Base-by-base conservation (phyloP, 2,888 invertebrate species). In the Himalopsyche japonica region DNA sequence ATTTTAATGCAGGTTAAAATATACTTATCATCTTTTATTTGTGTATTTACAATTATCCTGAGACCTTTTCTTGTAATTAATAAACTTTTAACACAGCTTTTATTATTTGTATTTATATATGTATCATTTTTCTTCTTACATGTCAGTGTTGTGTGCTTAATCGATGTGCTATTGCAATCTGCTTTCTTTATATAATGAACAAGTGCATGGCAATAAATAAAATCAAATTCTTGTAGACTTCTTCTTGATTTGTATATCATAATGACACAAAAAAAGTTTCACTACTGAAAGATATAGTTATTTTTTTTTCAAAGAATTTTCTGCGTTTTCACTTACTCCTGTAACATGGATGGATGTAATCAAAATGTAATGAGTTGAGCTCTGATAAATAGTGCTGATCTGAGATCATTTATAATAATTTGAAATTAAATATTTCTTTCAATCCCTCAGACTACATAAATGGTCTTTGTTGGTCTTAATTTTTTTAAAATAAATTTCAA, bases 61-160 rank as follows among this genome's bases (percentile, higher is more conserved):
- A 77, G 77, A 77, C 43, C 78, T 34, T 80, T 81, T 84, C 81
- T 34, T 77, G 43, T 77, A 34, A 79, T 49, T 10, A 30, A 79
- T 27, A 20, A 43, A 79, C 48, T 48, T 84, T 79, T 34, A n/a
- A 81, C 76, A 57, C 47, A 76, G 70, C 70, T 70, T 70, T 30
- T 57, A 27, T 70, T 70, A 30, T 49, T 49, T 48, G 18, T 24
- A 4, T n/a, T n/a, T 24, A 10, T 48, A 5, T n/a, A 47, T 48
- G n/a, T 70, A 70, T 30, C 37, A n/a, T 77, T n/a, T 80, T 80
- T 27, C 34, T 57, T 49, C 32, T 80, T 32, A 18, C 80, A 80
- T 80, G 79, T 86, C 84, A 84, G 83, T 86, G 86, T 86, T 84
- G 86, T 84, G 64, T 82, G 86, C 86, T 84, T 83, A 76, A 34